Base-by-base conservation (phyloP, 2,113 vertebrate genomes). In the Cynocephalus volans region DNA sequence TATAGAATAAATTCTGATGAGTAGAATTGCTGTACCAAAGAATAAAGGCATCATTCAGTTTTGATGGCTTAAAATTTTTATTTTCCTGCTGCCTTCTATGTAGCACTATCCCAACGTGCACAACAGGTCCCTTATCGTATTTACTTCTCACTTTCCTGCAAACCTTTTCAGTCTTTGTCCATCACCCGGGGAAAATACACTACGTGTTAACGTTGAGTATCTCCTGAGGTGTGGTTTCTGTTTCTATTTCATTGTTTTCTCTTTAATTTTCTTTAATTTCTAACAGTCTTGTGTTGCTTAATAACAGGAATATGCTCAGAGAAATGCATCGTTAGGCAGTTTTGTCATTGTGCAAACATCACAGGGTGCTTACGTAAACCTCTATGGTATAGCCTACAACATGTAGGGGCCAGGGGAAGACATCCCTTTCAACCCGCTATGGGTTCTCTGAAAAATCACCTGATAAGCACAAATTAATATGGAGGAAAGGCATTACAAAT, bases 21-120 rank as follows among this genome's bases (percentile, higher is more conserved):
- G 31, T 9, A 36, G 26, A 52, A 18, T 73, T 26, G 9, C 1
- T 36, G 17, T 24, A n/a, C 28, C 60, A 70, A 45, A 91, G 67
- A 69, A 70, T 18, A 5, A 12, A 58, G 52, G 13, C 17, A 8
- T 50, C 26, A 76, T 79, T 93, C 18, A 11, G 8, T 26, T 62
- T 18, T 17, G 48, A 45, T 48, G 8, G 15, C 14, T 82, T n/a
- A 26, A 8, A 0, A 48, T 50, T 58, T 21, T 52, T 2, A 33
- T 70, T 79, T 73, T 31, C 64, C 23, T 28, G 18, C 28, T 9
- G 8, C 33, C 50, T 88, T 75, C n/a, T 33, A 5, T 0, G 1
- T 50, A 4, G n/a, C 9, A 24, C 18, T 2, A 10, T 23, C 10
- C 56, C n/a, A 2, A 0, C 0, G 1, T 1, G 26, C 10, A 26